Evolutionary conservation across 1,140 invertebrate species (phyloP).

Genomic region (Drosophila oshimai): DNA sequence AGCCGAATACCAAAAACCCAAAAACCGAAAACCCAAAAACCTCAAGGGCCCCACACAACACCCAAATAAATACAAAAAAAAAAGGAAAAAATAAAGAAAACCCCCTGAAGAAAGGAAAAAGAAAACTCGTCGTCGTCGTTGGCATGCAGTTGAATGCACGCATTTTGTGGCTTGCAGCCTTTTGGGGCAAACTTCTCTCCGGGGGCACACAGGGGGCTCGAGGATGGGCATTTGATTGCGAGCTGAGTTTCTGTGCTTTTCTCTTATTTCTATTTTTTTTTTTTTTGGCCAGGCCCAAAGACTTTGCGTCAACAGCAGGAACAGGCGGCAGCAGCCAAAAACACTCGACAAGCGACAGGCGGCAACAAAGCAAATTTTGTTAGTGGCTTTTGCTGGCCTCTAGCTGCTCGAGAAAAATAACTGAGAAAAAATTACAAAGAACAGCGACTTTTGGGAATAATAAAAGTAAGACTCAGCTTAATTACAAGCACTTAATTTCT

Average conservation of each 20-base stretch:
- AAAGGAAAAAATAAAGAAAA: not conserved
- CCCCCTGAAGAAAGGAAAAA: not conserved
- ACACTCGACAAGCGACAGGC: constrained; percentile 64
- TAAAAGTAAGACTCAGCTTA: no score
- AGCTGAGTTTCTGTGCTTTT: constrained; percentile 35
- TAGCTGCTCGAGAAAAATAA: constrained; percentile 5
- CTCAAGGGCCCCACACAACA: constrained; percentile 16
- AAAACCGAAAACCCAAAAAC: constrained; percentile 4
- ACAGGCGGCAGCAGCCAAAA: constrained; percentile 51
- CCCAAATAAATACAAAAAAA: not conserved
- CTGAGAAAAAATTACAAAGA: not conserved
- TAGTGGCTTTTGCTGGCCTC: constrained; percentile 64
- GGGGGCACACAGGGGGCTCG: not conserved
- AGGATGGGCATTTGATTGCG: constrained; percentile 49
- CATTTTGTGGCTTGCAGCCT: constrained; percentile 58
- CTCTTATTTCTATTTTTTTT: not conserved
- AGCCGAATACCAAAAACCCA: not conserved
- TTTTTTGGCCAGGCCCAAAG: constrained; percentile 40
- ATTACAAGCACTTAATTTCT: no score
- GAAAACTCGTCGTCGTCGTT: constrained; percentile 15
- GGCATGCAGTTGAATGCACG: constrained; percentile 72
- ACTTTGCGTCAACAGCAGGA: constrained; percentile 71
- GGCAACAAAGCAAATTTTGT: constrained; percentile 69
- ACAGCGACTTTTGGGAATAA: no score
- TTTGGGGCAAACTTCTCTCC: constrained; percentile 38